Evolutionary conservation across 1,140 invertebrate genomes (phyloP).

Genomic region (Drosophila orena): DNA sequence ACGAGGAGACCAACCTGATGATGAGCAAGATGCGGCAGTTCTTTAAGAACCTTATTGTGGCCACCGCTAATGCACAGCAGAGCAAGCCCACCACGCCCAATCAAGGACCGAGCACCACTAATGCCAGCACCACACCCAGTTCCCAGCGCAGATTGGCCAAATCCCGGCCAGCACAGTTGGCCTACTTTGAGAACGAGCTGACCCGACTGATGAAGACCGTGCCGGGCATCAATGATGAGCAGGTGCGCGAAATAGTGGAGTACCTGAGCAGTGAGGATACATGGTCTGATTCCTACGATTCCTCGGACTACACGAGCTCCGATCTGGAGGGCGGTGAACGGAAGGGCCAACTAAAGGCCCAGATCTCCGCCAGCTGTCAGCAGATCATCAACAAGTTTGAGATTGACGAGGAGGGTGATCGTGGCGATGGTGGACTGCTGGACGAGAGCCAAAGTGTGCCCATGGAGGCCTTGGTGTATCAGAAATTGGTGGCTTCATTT

Average conservation of each 20-base stretch:
- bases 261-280: conserved; percentile 96
- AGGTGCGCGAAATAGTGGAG: conserved; percentile 95
- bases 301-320: conserved; percentile 95
- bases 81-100: conserved; percentile 85
- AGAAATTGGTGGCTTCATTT: conserved; percentile 92
- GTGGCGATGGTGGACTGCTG: conserved; percentile 86
- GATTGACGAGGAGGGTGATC: conserved; percentile 85
- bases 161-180: conserved; percentile 90
- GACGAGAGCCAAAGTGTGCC: conserved; percentile 87
- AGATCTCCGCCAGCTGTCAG: conserved; percentile 94
- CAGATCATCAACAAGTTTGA: conserved; percentile 95
- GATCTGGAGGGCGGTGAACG: conserved; percentile 90
- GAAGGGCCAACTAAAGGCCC: conserved; percentile 91
- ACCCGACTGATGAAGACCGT: conserved; percentile 96
- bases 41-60: conserved; percentile 94
- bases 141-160: conserved; percentile 84
- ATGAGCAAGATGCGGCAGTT: conserved; percentile 97
- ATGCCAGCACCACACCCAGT: conserved; percentile 83
- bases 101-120: conserved; percentile 78
- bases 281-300: conserved; percentile 96
- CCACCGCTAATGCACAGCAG: conserved; percentile 87
- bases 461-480: conserved; percentile 92
- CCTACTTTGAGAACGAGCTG: conserved; percentile 95
- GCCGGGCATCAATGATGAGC: conserved; percentile 94
- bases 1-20: conserved; percentile 97